Base-by-base conservation (phyloP, 2,888 invertebrate genomes). In the Stratiomys singularior region DNA sequence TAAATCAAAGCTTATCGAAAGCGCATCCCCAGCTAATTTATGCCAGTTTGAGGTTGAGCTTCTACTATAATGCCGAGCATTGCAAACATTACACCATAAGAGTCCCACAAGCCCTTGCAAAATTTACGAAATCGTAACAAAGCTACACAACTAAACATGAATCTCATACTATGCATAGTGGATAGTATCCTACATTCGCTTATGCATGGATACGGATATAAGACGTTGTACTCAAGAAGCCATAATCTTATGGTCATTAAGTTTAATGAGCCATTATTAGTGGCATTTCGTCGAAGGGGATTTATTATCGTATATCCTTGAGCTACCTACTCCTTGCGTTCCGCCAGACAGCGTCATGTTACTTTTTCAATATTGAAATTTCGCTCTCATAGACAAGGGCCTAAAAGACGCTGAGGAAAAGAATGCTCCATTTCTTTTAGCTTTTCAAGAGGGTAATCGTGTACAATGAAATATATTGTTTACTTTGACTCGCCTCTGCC, bases 201-300 rank as follows among this genome's bases (percentile, higher is more conserved):
- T 44, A 52, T 52, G 23, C 15, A 60, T 25, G 25, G 7, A 13
- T 60, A 21, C 23, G 60, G 21, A 60, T 15, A 60, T 15, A 60
- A 66, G 66, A 30, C 25, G 28, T 28, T 30, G 66, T 66, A 27
- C 58, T 69, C 69, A 47, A 76, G 64, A 79, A 79, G 74, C 77
- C 77, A 77, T 79, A 79, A 79, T 79, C 79, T 77, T 30, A 66
- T 67, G 64, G 77, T 77, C 77, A 77, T 79, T 77, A 79, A 77
- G 77, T 79, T 79, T 79, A 79, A 79, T 79, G 79, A 77, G 79
- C 77, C 74, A 74, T 77, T 79, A 79, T 79, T 79, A 77, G 79
- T 79, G 74, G 79, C 64, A 74, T 79, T 79, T 79, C 72, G 66
- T 30, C 60, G 76, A 77, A 77, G 77, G 74, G 74, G 77, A 79